Percentiles rank a stretch among this genome's conserved stretches.
phyloP scores from a whole-genome alignment of 2,113 vertebrate species.

The Chunga burmeisteri region DNA sequence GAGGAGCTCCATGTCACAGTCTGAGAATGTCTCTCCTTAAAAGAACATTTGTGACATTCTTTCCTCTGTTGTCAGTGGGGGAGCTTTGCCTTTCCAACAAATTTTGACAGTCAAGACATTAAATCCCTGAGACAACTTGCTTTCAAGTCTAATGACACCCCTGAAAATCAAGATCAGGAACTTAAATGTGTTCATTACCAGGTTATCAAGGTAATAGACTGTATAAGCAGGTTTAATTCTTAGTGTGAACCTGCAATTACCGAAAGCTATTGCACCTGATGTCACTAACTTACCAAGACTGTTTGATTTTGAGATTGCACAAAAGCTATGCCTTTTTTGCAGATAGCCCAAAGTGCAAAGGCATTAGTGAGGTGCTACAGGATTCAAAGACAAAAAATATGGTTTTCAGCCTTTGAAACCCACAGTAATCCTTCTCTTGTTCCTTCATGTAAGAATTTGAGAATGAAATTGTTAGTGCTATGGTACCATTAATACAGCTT shows the following conservation, averaged over 20 bases:
- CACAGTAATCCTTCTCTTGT: neutral
- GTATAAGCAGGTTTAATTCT: neutral
- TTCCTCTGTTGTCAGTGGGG: neutral
- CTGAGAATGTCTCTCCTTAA: neutral
- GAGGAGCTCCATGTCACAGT: neutral
- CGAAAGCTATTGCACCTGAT: neutral
- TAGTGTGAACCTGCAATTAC: neutral
- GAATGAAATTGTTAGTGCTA: neutral
- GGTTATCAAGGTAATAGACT: neutral
- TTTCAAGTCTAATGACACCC: neutral
- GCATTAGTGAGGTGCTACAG: neutral
- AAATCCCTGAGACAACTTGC: neutral
- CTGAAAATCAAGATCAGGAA: neutral
- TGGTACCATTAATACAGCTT: neutral
- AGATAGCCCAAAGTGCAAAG: neutral
- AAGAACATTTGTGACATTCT: neutral
- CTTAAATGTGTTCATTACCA: neutral
- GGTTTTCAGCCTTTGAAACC: neutral
- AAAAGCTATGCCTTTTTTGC: neutral
- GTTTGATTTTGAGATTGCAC: neutral
- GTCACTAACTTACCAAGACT: neutral
- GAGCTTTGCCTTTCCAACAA: neutral
- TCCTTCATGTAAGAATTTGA: neutral
- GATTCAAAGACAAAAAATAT: neutral
- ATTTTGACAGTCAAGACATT: neutral